A percentile compares a stretch with the other conserved stretches of the same genome.
Conservation (phyloP, 2,888 invertebrate species). For the Alentia gelatinosa region DNA sequence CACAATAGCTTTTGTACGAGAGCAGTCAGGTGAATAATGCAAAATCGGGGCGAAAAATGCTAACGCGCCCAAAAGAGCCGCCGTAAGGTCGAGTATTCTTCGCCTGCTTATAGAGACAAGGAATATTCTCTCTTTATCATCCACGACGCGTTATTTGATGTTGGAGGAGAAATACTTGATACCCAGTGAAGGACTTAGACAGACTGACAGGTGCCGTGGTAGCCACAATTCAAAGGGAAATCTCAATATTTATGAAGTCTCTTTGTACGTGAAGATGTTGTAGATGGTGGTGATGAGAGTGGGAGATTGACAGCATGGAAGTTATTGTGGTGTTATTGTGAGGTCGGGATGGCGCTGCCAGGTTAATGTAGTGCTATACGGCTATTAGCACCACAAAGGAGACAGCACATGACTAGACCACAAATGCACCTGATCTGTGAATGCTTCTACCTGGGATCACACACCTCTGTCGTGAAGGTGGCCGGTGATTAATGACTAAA, state of each 20-base stretch:
- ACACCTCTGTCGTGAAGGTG: too few relatives aligned
- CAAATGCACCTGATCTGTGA: not conserved
- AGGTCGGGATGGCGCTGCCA: not conserved
- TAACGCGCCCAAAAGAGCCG: too few relatives aligned
- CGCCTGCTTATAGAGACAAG: too few relatives aligned
- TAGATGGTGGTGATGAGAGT: not conserved
- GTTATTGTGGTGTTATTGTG: not conserved
- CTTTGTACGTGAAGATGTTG: not conserved
- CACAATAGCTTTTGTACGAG: slow-evolving; percentile 32
- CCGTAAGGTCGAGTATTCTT: too few relatives aligned
- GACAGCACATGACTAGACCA: not conserved
- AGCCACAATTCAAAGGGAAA: not conserved
- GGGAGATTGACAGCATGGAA: not conserved
- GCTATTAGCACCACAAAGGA: not conserved
- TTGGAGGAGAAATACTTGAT: not conserved
- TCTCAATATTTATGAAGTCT: slow-evolving; percentile 37
- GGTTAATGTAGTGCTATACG: not conserved
- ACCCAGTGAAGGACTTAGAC: not conserved
- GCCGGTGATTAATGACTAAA: not conserved
- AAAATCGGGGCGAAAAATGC: slow-evolving; percentile 13
- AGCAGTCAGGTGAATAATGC: not conserved
- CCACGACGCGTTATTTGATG: slow-evolving; percentile 15
- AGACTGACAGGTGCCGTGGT: not conserved
- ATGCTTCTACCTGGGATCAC: not conserved
- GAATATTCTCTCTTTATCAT: not conserved